Conservation (phyloP, 2,797 vertebrate genomes). For the Chiroxiphia lanceolata region DNA sequence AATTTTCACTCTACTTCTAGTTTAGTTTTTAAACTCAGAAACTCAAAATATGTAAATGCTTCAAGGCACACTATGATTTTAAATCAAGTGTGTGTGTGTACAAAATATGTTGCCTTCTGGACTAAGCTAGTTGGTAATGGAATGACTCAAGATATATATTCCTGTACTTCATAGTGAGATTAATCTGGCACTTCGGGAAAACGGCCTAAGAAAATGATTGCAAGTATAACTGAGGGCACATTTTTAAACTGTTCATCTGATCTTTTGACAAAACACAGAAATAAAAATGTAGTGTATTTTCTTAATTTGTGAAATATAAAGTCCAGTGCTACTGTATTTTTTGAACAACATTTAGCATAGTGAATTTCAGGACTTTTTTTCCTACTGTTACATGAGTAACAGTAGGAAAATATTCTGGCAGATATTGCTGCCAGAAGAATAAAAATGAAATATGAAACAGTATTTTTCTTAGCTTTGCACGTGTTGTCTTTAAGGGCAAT, state of each 20-base stretch:
- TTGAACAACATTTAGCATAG: neutral
- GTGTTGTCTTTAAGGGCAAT: neutral
- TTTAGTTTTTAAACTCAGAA: neutral
- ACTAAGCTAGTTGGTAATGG: neutral
- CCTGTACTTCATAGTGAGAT: neutral
- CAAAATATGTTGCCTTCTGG: neutral
- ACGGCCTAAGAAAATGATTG: neutral
- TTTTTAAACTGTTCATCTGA: neutral
- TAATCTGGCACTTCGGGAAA: neutral
- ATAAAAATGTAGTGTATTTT: neutral
- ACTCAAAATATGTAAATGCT: neutral
- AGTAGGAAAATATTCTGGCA: neutral
- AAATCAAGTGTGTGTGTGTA: neutral
- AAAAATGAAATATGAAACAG: neutral
- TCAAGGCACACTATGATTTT: neutral
- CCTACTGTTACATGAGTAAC: neutral
- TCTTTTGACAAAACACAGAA: neutral
- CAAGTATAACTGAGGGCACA: neutral
- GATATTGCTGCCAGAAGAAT: neutral
- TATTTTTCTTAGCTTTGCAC: neutral
- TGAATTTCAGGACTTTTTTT: neutral
- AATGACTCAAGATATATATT: neutral
- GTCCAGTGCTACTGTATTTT: neutral
- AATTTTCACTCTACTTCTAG: neutral
- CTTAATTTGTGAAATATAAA: neutral